phyloP scores from a whole-genome alignment of 2,797 vertebrate genomes.

The Passerculus sandwichensis region DNA sequence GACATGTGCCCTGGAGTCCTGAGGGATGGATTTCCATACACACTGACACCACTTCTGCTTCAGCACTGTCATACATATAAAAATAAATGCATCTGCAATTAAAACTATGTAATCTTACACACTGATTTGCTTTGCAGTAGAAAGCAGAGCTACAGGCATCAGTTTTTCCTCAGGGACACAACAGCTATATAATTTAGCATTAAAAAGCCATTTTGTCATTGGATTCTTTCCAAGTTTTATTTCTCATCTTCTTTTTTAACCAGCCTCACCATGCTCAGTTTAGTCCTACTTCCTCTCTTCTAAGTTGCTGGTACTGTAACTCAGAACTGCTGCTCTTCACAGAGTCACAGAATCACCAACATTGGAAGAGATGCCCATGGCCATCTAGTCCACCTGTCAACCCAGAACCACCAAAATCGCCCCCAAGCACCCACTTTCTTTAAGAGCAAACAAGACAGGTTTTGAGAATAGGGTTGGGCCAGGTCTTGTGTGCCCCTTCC shows the following conservation, averaged over 20 bases:
- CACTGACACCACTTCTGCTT: neutral
- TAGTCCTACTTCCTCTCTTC: neutral
- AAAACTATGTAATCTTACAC: neutral
- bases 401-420: neutral
- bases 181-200: neutral
- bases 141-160: neutral
- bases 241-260: neutral
- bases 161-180: neutral
- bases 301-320: neutral
- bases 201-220: conserved; percentile 13
- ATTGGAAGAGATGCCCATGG: neutral
- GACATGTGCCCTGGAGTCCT: neutral
- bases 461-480: neutral
- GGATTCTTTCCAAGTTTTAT: neutral
- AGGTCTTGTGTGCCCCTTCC: neutral
- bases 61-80: neutral
- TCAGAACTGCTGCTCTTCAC: neutral
- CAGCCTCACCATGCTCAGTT: neutral
- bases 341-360: neutral
- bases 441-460: neutral
- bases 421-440: neutral
- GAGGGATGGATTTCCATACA: neutral
- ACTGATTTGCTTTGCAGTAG: neutral
- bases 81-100: conserved; percentile 30
- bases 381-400: neutral